These are phyloP conservation scores for Ctenosaura bakeri DNA, from an alignment of 2,797 vertebrate genomes.

Conservation along the genomic window DNA sequence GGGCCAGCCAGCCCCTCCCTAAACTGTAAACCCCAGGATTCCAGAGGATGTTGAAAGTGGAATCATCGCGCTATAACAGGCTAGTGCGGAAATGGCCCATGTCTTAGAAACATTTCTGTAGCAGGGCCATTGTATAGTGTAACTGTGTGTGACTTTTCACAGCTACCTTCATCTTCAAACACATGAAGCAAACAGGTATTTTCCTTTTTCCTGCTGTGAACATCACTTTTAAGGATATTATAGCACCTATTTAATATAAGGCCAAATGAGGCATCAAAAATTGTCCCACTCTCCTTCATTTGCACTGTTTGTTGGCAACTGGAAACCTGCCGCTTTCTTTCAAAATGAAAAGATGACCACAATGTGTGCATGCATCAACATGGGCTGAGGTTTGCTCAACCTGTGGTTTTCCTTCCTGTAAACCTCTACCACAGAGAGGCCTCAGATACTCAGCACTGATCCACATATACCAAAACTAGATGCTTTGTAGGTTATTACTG, in stretches of 20 bases:
- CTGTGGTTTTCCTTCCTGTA: constrained; percentile 46
- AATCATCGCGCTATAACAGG: no score
- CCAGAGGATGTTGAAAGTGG: no score
- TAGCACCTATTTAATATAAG: neutral
- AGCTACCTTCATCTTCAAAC: neutral
- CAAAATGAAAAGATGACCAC: neutral
- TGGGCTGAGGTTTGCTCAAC: constrained; percentile 16
- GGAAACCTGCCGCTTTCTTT: neutral
- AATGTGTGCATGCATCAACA: constrained; percentile 1
- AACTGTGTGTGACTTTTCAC: neutral
- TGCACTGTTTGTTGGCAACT: neutral
- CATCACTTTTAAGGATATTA: neutral
- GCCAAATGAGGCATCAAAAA: neutral
- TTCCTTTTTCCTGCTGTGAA: neutral
- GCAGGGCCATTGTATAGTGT: neutral
- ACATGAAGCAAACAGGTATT: neutral
- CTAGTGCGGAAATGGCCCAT: no score
- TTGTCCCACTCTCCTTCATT: neutral
- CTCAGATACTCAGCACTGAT: neutral
- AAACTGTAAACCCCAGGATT: no score
- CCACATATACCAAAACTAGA: neutral
- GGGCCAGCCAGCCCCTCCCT: no score
- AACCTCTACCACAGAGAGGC: constrained; percentile 43
- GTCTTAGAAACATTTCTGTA: neutral
- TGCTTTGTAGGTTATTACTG: no score